Percentiles rank a stretch among this genome's conserved stretches.
Conservation (phyloP, 2,888 invertebrate genomes). For the Zaprionus bogoriensis region DNA sequence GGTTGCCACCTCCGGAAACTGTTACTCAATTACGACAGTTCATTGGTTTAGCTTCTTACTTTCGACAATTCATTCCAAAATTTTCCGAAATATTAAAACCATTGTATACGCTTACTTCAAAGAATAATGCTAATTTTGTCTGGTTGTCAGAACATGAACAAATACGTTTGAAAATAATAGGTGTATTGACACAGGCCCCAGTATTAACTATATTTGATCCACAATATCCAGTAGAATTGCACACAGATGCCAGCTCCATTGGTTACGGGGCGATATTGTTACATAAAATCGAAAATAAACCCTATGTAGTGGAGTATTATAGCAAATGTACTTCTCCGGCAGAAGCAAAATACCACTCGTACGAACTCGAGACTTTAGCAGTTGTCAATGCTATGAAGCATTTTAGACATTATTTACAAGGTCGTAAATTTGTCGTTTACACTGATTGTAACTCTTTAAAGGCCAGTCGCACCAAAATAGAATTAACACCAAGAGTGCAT, state of each 20-base stretch:
- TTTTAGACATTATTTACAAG: conserved; percentile 3
- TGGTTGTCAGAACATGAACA: not conserved
- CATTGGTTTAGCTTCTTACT: not conserved
- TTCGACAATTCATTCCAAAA: not conserved
- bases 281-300: conserved; percentile 1
- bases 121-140: not conserved
- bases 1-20: not conserved
- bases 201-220: too few species aligned
- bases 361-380: not conserved
- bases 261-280: not conserved
- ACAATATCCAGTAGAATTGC: too few species aligned
- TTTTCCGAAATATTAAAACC: not conserved
- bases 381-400: conserved; percentile 1
- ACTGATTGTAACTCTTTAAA: not conserved
- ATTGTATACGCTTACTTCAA: not conserved
- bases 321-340: not conserved
- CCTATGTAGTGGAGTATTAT: not conserved
- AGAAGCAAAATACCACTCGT: conserved; percentile 5
- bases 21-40: not conserved
- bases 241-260: not conserved
- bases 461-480: not conserved
- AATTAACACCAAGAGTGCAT: not conserved
- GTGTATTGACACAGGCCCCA: too few species aligned
- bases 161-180: too few species aligned
- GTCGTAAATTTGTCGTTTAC: not conserved